Percentiles rank a stretch among this genome's conserved stretches.
These are phyloP conservation scores for Berghia stephanieae DNA, from an alignment of 1,140 invertebrate species.

Conservation along the genomic window DNA sequence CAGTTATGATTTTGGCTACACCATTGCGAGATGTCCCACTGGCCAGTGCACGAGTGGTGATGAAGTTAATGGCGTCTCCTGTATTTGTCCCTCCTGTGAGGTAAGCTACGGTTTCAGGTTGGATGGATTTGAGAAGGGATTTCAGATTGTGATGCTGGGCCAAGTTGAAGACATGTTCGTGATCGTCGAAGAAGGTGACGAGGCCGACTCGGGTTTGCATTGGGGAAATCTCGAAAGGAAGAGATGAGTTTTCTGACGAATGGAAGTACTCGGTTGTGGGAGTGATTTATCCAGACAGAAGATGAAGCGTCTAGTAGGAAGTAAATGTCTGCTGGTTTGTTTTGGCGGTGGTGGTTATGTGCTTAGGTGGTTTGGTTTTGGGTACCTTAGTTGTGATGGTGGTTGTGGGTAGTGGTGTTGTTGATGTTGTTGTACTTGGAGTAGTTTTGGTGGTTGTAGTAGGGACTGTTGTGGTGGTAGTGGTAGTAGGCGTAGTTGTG, in stretches of 20 bases:
- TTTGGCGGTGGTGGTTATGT: conserved; percentile 36
- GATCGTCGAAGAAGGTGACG: conserved; percentile 42
- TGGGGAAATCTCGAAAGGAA: conserved; percentile 44
- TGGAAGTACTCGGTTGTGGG: conserved; percentile 42
- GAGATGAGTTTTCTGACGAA: conserved; percentile 49
- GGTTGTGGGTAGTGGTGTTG: too few species aligned
- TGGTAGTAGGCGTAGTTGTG: neutral
- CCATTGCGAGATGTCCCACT: conserved; percentile 25
- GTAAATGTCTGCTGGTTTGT: conserved; percentile 58
- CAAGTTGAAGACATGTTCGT: conserved; percentile 36
- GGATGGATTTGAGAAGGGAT: conserved; percentile 20
- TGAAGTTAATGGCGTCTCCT: conserved; percentile 38
- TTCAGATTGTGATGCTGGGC: conserved; percentile 21
- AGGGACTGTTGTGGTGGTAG: neutral
- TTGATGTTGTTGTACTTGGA: neutral
- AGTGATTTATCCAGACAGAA: conserved; percentile 54
- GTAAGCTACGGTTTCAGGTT: conserved; percentile 32
- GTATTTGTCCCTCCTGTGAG: conserved; percentile 45
- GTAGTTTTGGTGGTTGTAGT: neutral
- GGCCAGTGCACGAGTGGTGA: conserved; percentile 39
- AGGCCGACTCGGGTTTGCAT: conserved; percentile 48
- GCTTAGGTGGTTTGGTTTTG: neutral
- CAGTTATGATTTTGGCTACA: conserved; percentile 39
- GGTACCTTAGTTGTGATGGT: too few species aligned
- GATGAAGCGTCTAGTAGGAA: conserved; percentile 58